Evolutionary conservation across 2,888 invertebrate genomes (phyloP).

Genomic region (Pomacea canaliculata): DNA sequence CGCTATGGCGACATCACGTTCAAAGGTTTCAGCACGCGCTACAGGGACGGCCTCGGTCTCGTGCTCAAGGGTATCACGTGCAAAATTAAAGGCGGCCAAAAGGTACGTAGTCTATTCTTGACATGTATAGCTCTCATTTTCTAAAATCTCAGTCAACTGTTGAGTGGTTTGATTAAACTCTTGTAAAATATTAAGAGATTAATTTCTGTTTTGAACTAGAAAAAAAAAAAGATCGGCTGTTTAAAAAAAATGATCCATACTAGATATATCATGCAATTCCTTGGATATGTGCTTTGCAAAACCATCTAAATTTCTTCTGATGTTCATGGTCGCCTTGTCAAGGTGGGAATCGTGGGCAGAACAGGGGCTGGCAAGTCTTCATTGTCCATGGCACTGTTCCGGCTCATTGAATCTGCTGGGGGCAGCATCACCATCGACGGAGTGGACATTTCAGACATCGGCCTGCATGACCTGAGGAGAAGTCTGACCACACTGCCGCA

Average conservation of each 20-base stretch:
- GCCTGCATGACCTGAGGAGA: slow-evolving; percentile 19
- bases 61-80: slow-evolving; percentile 60
- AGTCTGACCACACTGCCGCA: slow-evolving; percentile 17
- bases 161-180: too few relatives aligned
- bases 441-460: slow-evolving; percentile 16
- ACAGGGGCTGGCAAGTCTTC: slow-evolving; percentile 21
- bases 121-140: too few relatives aligned
- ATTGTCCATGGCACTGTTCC: slow-evolving; percentile 20
- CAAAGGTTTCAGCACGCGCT: slow-evolving; percentile 46
- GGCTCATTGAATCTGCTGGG: slow-evolving; percentile 10
- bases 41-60: slow-evolving; percentile 51
- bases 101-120: slow-evolving; percentile 45
- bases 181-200: too few relatives aligned
- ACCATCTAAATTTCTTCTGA: not conserved
- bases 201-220: too few relatives aligned
- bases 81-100: slow-evolving; percentile 60
- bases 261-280: too few relatives aligned
- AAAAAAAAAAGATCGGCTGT: too few relatives aligned
- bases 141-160: too few relatives aligned
- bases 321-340: not conserved
- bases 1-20: slow-evolving; percentile 47
- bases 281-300: too few relatives aligned
- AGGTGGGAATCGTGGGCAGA: slow-evolving; percentile 20
- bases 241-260: too few relatives aligned
- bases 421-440: slow-evolving; percentile 19